Base-by-base conservation (phyloP, 2,797 vertebrate genomes). In the Ctenosaura bakeri region DNA sequence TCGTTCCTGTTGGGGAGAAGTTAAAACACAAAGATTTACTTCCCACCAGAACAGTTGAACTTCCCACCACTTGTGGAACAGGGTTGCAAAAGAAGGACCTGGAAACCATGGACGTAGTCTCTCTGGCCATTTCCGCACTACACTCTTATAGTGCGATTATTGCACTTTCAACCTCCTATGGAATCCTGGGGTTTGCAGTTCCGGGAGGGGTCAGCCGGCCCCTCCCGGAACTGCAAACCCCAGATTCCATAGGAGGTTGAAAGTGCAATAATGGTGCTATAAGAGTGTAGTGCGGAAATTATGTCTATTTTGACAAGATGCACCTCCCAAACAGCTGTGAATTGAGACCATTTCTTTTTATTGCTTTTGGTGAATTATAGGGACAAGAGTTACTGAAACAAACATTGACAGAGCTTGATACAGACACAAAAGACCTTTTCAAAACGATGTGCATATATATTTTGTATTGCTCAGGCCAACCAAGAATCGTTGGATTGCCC, bases 391-490 rank as follows among this genome's bases (percentile, higher is more conserved):
- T 62, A 79, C 91, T 10, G 66, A 59, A 84, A 50, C 69, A 42
- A 32, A 22, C 0, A 0, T 52, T 0, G n/a, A 0, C 0, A 0
- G 26, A 80, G 0, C 73, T 86, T 83, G 69, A 54, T 88, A 69
- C 79, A 46, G 14, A 16, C 3, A 59, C 35, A 87, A 83, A 89
- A 78, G 1, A 38, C 64, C 76, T 0, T 78, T 83, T 81, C 87
- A 46, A 7, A 0, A 24, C 0, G 38, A 9, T 38, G 1, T 22
- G 50, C 1, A 22, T 77, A 52, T 80, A 81, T 54, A 56, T 54
- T 56, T 59, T 18, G 54, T 7, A 42, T 69, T 8, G 16, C 9
- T 82, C 16, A 5, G 35, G 4, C 7, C 88, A 82, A 52, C 46
- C 32, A 35, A 5, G 74, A 12, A 38, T 38, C 69, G 14, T 76